Percentiles rank a stretch among this genome's conserved stretches.
Evolutionary conservation across 2,888 invertebrate species (phyloP).

Genomic region (Lasioglossum lativentre): DNA sequence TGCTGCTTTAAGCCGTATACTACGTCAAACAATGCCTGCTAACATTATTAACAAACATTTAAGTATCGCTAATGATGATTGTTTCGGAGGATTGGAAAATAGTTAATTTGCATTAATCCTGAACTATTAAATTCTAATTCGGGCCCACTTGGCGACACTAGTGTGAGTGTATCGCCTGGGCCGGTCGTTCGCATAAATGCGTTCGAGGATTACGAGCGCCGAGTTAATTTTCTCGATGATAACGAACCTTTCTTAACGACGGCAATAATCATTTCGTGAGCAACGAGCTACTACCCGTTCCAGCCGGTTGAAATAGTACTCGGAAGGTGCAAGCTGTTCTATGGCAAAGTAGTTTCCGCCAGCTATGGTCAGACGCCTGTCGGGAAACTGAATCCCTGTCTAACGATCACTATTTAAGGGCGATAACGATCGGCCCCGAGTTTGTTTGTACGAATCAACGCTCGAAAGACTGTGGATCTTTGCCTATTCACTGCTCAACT

Average conservation of each 20-base stretch:
- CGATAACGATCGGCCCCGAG: slow-evolving; percentile 5
- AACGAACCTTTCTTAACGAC: slow-evolving; percentile 52
- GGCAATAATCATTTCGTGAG: slow-evolving; percentile 53
- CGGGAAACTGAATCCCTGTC: slow-evolving; percentile 4
- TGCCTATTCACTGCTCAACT: not conserved
- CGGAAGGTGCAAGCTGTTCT: slow-evolving; percentile 13
- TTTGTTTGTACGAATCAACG: not conserved
- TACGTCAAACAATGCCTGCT: not conserved
- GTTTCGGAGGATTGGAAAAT: not conserved
- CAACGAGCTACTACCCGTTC: slow-evolving; percentile 40
- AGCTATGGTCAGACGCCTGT: slow-evolving; percentile 21
- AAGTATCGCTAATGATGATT: not conserved
- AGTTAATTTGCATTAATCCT: not conserved
- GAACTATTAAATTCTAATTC: not conserved
- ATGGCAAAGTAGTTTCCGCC: slow-evolving; percentile 43
- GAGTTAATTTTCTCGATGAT: slow-evolving; percentile 57
- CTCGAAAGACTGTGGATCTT: not conserved
- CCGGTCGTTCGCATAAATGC: not conserved
- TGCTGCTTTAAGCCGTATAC: not conserved
- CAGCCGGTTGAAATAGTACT: slow-evolving; percentile 34
- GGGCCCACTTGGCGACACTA: not conserved
- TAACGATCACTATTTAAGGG: slow-evolving; percentile 1
- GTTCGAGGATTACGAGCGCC: slow-evolving; percentile 42
- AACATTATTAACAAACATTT: not conserved
- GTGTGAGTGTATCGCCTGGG: not conserved